Conservation (phyloP, 2,888 invertebrate genomes). For the Andrena chrysosceles region DNA sequence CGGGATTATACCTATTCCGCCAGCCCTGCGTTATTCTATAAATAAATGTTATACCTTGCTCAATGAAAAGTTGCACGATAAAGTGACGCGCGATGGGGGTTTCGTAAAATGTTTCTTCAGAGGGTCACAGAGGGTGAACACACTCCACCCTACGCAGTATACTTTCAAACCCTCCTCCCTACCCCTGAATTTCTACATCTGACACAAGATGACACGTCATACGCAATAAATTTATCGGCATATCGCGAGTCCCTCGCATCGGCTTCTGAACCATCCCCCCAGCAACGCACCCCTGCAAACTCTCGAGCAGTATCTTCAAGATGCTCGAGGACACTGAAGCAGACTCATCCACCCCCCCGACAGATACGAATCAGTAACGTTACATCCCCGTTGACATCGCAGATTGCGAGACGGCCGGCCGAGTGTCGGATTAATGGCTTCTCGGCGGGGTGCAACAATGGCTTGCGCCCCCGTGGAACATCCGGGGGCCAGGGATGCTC, state of each 20-base stretch:
- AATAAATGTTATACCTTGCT: neutral
- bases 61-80: neutral
- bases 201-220: neutral
- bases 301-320: constrained; percentile 6
- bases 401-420: constrained; percentile 61
- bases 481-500: constrained; percentile 29
- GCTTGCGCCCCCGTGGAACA: constrained; percentile 41
- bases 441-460: constrained; percentile 61
- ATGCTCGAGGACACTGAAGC: neutral
- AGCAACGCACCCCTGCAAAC: neutral
- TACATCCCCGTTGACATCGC: constrained; percentile 63
- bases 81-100: neutral
- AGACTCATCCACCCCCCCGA: neutral
- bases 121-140: neutral
- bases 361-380: constrained; percentile 64
- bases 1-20: constrained; percentile 20
- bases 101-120: neutral
- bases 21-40: neutral
- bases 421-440: constrained; percentile 70
- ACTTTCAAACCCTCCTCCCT: too few relatives aligned
- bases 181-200: too few relatives aligned
- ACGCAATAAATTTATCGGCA: neutral
- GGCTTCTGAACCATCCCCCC: neutral
- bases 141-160: neutral
- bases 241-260: neutral